Evolutionary conservation across 2,888 invertebrate species (phyloP), one percentile per base, ranked within the genome.

Genomic region (Agrochola litura): DNA sequence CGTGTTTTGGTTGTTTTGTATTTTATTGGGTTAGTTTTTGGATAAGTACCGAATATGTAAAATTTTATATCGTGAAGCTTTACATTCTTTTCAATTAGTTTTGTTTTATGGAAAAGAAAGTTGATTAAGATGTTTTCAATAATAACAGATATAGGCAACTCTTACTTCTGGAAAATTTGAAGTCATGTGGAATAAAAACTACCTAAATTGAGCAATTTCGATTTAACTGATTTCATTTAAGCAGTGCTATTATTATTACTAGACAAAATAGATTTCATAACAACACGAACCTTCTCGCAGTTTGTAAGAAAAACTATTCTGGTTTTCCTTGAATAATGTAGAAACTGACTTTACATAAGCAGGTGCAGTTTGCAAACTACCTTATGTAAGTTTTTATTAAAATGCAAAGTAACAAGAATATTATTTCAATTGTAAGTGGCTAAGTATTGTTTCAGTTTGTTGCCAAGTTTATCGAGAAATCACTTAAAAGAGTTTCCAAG

Each of bases 401-500:
- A 90, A 91, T 90, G 86, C 84, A 88, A 90, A 90, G 80, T 75
- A 90, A 86, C 83, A 86, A 86, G 85, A 87, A 81, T 75, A 78
- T 87, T 86, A 81, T 84, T 86, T 84, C 87, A 87, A 89, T 89
- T 90, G 88, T 88, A 91, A 91, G 89, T 88, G 88, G 89, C 89
- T 91, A 90, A 92, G 92, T 92, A 92, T 92, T 93, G 92, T 94
- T 92, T 90, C 89, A 91, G 89, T 89, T 92, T 92, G 90, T 90
- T 90, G 84, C 84, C 69, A 93, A 94, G 93, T 94, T 94, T 93
- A 92, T 92, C 89, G 88, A 83, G 85, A 92, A 93, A 95, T 92
- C 93, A 92, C 94, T 94, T 93, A 91, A 91, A 92, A 92, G 90
- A 91, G 91, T 94, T 93, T 90, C 84, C 90, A 89, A 90, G 92